phyloP scores from a whole-genome alignment of 2,797 vertebrate genomes.

The Crotalus adamanteus region DNA sequence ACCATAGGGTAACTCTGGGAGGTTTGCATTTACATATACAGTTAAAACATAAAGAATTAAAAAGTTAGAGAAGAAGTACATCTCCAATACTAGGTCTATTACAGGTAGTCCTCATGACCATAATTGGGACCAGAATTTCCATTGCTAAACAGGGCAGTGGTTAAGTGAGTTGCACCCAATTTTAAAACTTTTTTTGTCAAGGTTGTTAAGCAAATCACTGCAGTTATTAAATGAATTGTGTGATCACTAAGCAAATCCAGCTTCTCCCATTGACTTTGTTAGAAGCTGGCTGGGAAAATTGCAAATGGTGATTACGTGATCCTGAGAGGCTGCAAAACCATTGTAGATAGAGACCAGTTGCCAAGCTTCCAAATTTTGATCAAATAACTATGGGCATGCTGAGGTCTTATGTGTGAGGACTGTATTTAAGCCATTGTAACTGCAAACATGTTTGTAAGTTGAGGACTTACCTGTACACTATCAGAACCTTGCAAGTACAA shows the following conservation, averaged over 20 bases:
- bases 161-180: background rate
- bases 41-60: no score
- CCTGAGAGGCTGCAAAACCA: background rate
- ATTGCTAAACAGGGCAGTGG: background rate
- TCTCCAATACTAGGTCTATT: no score
- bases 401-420: background rate
- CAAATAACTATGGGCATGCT: background rate
- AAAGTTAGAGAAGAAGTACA: no score
- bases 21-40: no score
- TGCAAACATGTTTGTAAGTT: background rate
- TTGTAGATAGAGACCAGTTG: background rate
- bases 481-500: background rate
- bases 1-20: background rate
- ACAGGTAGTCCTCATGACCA: no score
- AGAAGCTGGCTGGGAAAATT: background rate
- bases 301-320: background rate
- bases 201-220: background rate
- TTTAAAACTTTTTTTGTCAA: background rate
- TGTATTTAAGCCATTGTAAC: background rate
- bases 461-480: background rate
- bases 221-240: background rate
- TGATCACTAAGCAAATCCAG: background rate
- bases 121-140: background rate
- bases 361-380: background rate
- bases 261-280: background rate